Evolutionary conservation across 2,113 vertebrate species (phyloP).

Genomic region (Aegotheles bennettii): DNA sequence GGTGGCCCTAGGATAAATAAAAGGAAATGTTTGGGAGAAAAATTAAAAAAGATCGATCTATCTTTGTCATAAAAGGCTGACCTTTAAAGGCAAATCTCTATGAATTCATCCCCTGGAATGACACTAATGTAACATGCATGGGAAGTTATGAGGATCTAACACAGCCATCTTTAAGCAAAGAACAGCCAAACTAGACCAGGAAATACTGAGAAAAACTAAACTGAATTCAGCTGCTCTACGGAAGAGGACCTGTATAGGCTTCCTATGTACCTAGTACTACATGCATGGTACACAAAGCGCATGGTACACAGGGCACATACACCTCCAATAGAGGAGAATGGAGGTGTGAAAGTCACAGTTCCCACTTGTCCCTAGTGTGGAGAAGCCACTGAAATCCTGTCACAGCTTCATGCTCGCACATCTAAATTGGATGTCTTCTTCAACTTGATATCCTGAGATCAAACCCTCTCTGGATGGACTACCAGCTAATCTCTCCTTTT

Average conservation of each 20-base stretch:
- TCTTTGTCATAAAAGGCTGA: background rate
- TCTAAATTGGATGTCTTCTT: background rate
- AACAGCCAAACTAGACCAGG: background rate
- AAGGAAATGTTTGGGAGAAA: background rate
- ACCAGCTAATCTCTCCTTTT: background rate
- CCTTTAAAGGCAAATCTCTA: background rate
- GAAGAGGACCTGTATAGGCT: background rate
- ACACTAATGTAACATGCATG: background rate
- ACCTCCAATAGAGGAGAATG: background rate
- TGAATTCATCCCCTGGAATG: background rate
- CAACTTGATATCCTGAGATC: background rate
- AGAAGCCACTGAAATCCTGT: background rate
- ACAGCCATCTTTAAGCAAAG: background rate
- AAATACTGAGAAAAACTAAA: background rate
- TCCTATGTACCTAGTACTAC: background rate
- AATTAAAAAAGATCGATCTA: background rate
- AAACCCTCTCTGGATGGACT: background rate
- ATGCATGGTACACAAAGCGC: background rate
- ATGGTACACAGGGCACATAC: background rate
- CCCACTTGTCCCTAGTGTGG: background rate
- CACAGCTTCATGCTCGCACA: background rate
- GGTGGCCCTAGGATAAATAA: background rate
- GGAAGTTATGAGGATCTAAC: background rate
- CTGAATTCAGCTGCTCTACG: background rate
- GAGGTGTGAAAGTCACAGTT: background rate